Conservation (phyloP, 2,888 invertebrate genomes). For the Sminthurinus aureus region DNA sequence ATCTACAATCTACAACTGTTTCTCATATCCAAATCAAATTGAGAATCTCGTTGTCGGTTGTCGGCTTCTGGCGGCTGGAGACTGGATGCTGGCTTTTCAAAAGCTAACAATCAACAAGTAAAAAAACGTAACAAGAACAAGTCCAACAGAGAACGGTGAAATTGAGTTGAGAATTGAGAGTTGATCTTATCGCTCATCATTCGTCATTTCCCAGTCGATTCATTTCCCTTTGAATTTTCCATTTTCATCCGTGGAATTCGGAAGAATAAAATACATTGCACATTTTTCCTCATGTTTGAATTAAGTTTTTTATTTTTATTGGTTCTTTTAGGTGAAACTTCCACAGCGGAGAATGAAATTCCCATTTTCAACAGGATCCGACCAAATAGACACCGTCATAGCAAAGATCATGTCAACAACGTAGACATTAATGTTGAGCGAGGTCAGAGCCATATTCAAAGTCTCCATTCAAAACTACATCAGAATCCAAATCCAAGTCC, state of each 20-base stretch:
- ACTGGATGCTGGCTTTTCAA: too few relatives aligned
- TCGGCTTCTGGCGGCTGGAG: not conserved
- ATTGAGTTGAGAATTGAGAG: too few relatives aligned
- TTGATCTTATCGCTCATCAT: not conserved
- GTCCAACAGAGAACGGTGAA: not conserved
- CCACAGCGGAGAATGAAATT: slow-evolving; percentile 58
- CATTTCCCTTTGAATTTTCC: not conserved
- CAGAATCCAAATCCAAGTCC: not conserved
- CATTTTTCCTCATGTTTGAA: too few relatives aligned
- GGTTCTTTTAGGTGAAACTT: slow-evolving; percentile 38
- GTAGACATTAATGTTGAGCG: slow-evolving; percentile 34
- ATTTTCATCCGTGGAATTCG: too few relatives aligned
- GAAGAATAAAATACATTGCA: too few relatives aligned
- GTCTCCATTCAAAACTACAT: not conserved
- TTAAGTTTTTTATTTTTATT: not conserved
- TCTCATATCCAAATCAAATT: too few relatives aligned
- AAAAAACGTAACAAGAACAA: not conserved
- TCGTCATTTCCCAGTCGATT: not conserved
- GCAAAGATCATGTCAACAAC: slow-evolving; percentile 28
- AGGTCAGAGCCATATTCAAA: not conserved
- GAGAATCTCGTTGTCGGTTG: not conserved
- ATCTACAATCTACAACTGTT: too few relatives aligned
- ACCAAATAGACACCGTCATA: slow-evolving; percentile 46
- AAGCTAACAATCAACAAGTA: not conserved
- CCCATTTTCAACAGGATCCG: slow-evolving; percentile 51